Base-by-base conservation (phyloP, 35 echinoderm and acorn worm species). In the Diadema setosum region DNA sequence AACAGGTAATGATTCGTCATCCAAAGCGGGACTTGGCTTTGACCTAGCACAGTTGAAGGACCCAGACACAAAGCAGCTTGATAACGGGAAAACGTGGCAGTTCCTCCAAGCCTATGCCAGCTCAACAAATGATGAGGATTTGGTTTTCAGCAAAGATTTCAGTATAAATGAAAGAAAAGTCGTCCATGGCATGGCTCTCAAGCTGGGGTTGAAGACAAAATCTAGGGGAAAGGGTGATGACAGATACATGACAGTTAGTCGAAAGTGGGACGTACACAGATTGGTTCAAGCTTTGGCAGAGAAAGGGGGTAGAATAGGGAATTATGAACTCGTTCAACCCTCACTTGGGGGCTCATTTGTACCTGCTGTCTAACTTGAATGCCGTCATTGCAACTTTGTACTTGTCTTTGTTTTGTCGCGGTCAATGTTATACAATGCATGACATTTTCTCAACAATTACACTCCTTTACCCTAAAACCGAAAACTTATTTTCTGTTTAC, bases 171-270 rank as follows among this genome's bases (percentile, higher is more conserved):
- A 90, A 36, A 64, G 80, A 30, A 82, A 82, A 39, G 34, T 30
- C 14, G 41, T 90, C 27, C 88, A 90, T 45, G 12, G 11, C 29
- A 21, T 57, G 8, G 40, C 56, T 65, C 41, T 15, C 25, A 42
- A 46, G 14, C 78, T 90, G 2, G 63, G 63, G 32, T 61, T 90
- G 17, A 90, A 90, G 81, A 90, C 80, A 34, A 52, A 73, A 42
- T 90, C 88, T 15, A 17, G 61, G 30, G 88, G 81, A 2, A 46
- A 65, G 58, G 63, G 43, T 5, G n/a, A 70, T 7, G 16, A 83
- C 1, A 70, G 88, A 21, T 90, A 55, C 45, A 39, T 90, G 40
- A 43, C 61, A 0, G 63, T 83, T 15, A 5, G 39, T 8, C 49
- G 40, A 44, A 90, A 83, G 46, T 44, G 80, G 41, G 84, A 45